Base-by-base conservation (phyloP, 2,113 vertebrate genomes). In the Illadopsis cleaveri region DNA sequence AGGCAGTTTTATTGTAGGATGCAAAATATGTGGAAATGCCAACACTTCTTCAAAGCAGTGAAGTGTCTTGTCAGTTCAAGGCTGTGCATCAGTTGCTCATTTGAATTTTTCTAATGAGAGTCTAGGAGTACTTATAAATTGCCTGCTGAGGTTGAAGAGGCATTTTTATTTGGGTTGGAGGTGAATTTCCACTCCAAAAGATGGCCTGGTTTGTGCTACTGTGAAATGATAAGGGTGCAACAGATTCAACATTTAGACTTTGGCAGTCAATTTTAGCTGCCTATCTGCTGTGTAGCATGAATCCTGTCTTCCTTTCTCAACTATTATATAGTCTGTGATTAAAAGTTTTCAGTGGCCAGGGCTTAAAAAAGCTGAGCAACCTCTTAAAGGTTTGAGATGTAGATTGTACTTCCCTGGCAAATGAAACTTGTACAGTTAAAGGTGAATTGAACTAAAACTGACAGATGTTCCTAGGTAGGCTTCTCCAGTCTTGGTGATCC, bases 91-190 rank as follows among this genome's bases (percentile, higher is more conserved):
- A 81, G 35, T 92, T 90, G 89, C 60, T 92, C 89, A 89, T 89
- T 75, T 86, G 54, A 66, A 94, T 94, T 94, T 89, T 89, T 58
- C 60, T 96, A 94, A 83, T 90, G 72, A 96, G 86, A 50, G 47
- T 56, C 56, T 86, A 50, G 64, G 68, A 88, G 51, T 86, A 56
- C 54, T 90, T 81, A 35, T 37, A 27, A 86, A 30, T 77, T 71
- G 94, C 82, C 85, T 93, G 82, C 88, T 92, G 88, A 58, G 76
- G 24, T 44, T 80, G 47, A 82, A 92, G 76, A 90, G 44, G 51
- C 30, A 40, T 80, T 87, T 89, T 82, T 91, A 33, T 87, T 78
- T 86, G 82, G 30, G 62, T 77, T 73, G 54, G 76, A 92, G 47
- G n/a, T 69, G 45, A 82, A 85, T 84, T 96, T 77, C 47, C 40